Evolutionary conservation across 2,888 invertebrate species (phyloP).

Genomic region (Agrotis segetum): DNA sequence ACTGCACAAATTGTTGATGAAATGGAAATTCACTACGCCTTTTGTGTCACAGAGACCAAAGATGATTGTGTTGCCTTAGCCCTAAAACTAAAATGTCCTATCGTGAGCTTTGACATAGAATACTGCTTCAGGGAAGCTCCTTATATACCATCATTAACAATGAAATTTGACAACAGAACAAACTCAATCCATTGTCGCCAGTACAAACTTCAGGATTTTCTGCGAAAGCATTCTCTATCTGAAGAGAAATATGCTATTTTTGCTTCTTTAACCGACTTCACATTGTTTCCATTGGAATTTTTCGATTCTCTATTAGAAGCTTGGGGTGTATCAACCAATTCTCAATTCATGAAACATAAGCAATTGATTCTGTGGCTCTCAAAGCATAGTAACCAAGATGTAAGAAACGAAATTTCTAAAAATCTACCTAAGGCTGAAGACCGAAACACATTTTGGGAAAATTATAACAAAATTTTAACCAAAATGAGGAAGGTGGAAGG

Average conservation of each 20-base stretch:
- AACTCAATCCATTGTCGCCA: constrained; percentile 56
- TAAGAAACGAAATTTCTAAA: constrained; percentile 6
- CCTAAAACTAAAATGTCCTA: constrained; percentile 68
- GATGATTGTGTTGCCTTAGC: constrained; percentile 73
- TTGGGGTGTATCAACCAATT: constrained; percentile 15
- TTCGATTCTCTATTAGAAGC: constrained; percentile 61
- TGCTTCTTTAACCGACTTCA: constrained; percentile 64
- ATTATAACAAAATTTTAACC: constrained; percentile 16
- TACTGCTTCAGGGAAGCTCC: constrained; percentile 68
- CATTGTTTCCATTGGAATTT: constrained; percentile 56
- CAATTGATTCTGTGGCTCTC: constrained; percentile 44
- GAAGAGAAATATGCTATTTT: constrained; percentile 67
- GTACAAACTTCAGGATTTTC: constrained; percentile 63
- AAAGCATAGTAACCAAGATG: neutral
- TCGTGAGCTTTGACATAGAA: constrained; percentile 71
- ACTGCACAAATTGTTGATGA: constrained; percentile 70
- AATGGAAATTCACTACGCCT: constrained; percentile 66
- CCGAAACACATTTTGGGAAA: constrained; percentile 29
- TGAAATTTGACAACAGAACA: constrained; percentile 37
- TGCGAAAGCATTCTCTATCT: constrained; percentile 59
- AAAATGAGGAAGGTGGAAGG: constrained; percentile 20
- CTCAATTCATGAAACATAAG: neutral
- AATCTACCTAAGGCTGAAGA: constrained; percentile 19
- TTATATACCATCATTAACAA: constrained; percentile 65
- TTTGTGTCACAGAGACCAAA: constrained; percentile 68